Conservation (phyloP, 2,797 vertebrate species). For the Sparus aurata region DNA sequence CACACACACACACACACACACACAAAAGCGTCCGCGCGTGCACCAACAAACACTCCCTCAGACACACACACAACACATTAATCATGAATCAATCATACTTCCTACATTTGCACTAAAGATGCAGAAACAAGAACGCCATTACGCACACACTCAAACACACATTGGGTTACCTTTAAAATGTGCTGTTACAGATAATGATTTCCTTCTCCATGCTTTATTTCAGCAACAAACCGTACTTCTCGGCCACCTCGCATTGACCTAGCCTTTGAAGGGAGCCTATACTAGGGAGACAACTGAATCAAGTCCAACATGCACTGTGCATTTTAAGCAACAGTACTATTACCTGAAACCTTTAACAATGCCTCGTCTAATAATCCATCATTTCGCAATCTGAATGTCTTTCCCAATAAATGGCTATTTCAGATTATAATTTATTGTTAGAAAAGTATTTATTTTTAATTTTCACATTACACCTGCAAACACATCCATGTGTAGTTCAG, state of each 20-base stretch:
- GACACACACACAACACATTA: constrained; percentile 39
- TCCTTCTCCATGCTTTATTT: constrained; percentile 10
- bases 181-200: constrained; percentile 27
- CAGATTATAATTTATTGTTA: neutral
- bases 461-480: neutral
- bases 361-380: neutral
- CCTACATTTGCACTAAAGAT: constrained; percentile 39
- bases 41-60: neutral
- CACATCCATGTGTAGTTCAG: neutral
- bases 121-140: neutral
- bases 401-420: neutral
- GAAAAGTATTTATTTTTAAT: neutral
- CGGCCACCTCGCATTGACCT: neutral
- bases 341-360: neutral
- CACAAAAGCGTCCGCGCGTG: neutral
- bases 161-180: neutral
- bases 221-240: constrained; percentile 3
- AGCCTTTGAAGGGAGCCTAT: neutral
- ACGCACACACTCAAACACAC: neutral
- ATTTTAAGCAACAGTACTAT: neutral
- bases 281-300: neutral
- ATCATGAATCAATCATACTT: constrained; percentile 58
- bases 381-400: neutral
- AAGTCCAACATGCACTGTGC: neutral
- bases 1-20: constrained; percentile 19